Conservation (phyloP, 2,797 vertebrate genomes). For the Ibycter americanus region DNA sequence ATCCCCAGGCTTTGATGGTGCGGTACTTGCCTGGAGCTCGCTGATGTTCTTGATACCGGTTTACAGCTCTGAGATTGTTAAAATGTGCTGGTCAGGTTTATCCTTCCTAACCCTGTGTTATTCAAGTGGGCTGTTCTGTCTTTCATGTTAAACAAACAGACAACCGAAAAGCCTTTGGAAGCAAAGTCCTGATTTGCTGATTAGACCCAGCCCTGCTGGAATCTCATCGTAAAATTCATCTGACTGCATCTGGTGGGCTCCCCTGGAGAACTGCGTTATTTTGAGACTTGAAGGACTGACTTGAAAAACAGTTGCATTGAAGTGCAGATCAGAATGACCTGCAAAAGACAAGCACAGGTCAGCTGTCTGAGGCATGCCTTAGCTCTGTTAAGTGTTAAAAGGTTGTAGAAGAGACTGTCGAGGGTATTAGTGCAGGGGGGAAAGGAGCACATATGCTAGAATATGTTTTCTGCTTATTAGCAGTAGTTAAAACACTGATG, state of each 20-base stretch:
- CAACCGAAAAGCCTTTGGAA: constrained; percentile 39
- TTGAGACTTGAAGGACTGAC: background rate
- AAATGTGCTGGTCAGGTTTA: background rate
- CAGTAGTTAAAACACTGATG: background rate
- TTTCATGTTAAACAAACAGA: constrained; percentile 25
- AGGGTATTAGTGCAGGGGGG: background rate
- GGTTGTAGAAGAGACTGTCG: constrained; percentile 5
- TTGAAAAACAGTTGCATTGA: background rate
- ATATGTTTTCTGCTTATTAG: background rate
- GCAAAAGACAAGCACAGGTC: background rate
- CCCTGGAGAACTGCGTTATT: background rate
- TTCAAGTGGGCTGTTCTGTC: background rate
- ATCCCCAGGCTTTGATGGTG: background rate
- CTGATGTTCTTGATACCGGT: rapidly evolving
- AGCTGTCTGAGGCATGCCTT: background rate
- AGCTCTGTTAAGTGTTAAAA: background rate
- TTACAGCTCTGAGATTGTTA: background rate
- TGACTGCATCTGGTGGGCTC: background rate
- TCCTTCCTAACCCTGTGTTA: background rate
- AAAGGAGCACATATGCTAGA: background rate
- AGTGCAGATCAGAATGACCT: background rate
- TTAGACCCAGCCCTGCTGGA: constrained; percentile 46
- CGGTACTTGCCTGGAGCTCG: background rate
- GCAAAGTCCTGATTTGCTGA: constrained; percentile 24
- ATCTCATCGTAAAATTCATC: constrained; percentile 39